Percentiles rank a stretch among this genome's conserved stretches.
Conservation (phyloP, 2,113 vertebrate genomes). For the Limnothrissa miodon region DNA sequence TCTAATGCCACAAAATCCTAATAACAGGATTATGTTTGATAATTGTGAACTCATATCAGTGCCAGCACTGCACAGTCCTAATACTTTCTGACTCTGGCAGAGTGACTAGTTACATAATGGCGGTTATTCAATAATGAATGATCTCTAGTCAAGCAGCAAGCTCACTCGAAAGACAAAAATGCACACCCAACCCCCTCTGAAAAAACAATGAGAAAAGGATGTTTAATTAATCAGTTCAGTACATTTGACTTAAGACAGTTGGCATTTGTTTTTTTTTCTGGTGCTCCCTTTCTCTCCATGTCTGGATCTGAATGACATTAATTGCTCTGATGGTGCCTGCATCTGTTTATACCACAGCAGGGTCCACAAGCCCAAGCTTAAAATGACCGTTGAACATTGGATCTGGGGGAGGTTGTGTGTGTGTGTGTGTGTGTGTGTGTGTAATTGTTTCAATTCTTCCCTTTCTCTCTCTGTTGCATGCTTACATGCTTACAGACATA, state of each 20-base stretch:
- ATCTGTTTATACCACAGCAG: background rate
- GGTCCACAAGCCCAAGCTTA: background rate
- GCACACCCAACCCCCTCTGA: background rate
- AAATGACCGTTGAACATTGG: background rate
- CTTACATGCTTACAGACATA: too few relatives aligned
- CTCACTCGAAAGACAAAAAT: background rate
- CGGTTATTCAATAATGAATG: background rate
- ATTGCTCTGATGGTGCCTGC: background rate
- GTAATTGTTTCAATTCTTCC: too few relatives aligned
- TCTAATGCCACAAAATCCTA: background rate
- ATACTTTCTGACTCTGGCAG: background rate
- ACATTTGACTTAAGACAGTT: background rate
- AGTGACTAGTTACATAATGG: background rate
- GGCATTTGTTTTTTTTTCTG: background rate
- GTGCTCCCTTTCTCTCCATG: background rate
- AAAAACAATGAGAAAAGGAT: constrained; percentile 6
- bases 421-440: background rate
- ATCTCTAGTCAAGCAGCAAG: background rate
- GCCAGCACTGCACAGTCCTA: background rate
- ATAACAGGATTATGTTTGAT: background rate
- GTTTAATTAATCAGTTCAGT: constrained; percentile 2
- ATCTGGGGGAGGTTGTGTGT: background rate
- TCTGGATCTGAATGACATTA: background rate
- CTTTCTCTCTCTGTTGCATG: too few relatives aligned
- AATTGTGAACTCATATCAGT: background rate